Evolutionary conservation across 2,888 invertebrate genomes (phyloP).

Genomic region (Ametastegia equiseti): DNA sequence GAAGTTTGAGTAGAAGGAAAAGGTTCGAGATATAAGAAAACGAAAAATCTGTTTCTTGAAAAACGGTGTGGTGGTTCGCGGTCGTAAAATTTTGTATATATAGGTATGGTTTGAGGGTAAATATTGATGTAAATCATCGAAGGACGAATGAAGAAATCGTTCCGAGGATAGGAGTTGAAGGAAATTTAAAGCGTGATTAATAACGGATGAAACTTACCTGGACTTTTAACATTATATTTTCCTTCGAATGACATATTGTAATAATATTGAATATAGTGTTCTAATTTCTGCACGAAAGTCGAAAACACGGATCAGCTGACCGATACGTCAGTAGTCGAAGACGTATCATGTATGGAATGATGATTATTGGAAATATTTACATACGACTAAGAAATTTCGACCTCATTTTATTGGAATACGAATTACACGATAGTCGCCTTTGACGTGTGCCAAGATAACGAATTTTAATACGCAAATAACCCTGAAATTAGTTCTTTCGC

Average conservation of each 20-base stretch:
- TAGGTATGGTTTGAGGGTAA: background rate
- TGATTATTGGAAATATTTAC: background rate
- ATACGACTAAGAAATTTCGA: background rate
- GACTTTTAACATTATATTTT: slow-evolving; percentile 81
- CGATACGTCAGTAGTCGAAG: slow-evolving; percentile 19
- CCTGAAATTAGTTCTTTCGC: slow-evolving; percentile 9
- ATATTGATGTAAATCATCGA: background rate
- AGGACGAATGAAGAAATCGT: background rate
- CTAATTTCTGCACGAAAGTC: slow-evolving; percentile 3
- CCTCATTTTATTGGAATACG: background rate
- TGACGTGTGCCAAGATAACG: background rate
- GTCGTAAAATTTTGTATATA: background rate
- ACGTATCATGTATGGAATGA: background rate
- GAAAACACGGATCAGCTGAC: slow-evolving; percentile 46
- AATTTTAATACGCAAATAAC: slow-evolving; percentile 8
- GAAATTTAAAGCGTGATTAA: background rate
- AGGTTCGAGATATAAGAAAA: background rate
- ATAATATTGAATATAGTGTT: slow-evolving; percentile 3
- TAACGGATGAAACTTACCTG: slow-evolving; percentile 74
- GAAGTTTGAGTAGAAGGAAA: background rate
- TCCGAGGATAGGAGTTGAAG: background rate
- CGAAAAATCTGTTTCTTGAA: slow-evolving; percentile 2
- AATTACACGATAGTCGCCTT: background rate
- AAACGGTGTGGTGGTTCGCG: background rate
- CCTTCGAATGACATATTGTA: slow-evolving; percentile 76